Conservation (phyloP, 2,888 invertebrate genomes). For the Lagria hirta region DNA sequence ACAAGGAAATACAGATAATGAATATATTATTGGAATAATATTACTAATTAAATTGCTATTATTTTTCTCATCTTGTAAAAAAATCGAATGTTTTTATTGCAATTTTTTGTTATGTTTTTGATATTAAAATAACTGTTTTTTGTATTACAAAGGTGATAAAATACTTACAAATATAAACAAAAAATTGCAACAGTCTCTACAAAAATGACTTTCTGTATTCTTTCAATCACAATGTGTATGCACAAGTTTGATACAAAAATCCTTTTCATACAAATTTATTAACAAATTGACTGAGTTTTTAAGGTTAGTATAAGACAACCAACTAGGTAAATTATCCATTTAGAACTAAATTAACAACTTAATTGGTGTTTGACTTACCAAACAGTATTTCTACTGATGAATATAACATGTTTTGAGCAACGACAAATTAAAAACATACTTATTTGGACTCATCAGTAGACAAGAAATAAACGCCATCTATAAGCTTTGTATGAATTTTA, state of each 20-base stretch:
- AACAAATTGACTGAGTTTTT: slow-evolving; percentile 26
- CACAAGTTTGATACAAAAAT: slow-evolving; percentile 25
- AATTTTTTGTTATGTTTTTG: slow-evolving; percentile 27
- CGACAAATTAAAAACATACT: slow-evolving; percentile 25
- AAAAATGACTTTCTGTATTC: slow-evolving; percentile 19
- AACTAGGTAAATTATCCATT: background rate
- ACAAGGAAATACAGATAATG: slow-evolving; percentile 39
- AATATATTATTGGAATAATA: slow-evolving; percentile 31
- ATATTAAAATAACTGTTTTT: slow-evolving; percentile 28
- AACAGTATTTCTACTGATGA: slow-evolving; percentile 10
- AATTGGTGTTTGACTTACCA: slow-evolving; percentile 30
- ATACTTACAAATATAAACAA: slow-evolving; percentile 25
- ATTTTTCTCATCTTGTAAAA: too few species aligned
- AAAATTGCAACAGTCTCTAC: slow-evolving; percentile 28
- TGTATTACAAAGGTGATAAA: slow-evolving; percentile 27
- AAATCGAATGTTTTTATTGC: slow-evolving; percentile 27
- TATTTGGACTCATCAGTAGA: too few species aligned
- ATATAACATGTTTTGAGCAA: slow-evolving; percentile 39
- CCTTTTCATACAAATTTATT: slow-evolving; percentile 13
- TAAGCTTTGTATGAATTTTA: too few species aligned
- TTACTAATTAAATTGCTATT: slow-evolving; percentile 23
- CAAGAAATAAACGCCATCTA: too few species aligned
- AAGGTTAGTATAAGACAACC: background rate
- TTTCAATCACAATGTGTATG: slow-evolving; percentile 33
- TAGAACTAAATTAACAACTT: slow-evolving; percentile 11